These are phyloP conservation scores for Ranitomeya variabilis DNA, from an alignment of 2,113 vertebrate species.

Conservation along the genomic window DNA sequence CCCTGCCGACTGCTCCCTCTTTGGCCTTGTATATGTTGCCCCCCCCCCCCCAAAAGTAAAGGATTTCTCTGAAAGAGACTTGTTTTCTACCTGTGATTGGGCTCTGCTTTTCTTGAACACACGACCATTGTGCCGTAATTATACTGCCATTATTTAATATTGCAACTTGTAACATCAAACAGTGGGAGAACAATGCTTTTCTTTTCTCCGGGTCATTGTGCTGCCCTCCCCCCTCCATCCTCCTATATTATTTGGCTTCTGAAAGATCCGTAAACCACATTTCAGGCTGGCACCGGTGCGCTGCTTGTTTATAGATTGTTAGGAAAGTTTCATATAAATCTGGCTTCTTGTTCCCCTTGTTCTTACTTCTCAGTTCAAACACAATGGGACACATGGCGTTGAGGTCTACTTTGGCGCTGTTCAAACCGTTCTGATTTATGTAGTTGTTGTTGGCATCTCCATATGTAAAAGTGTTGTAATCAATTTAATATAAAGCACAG, in stretches of 20 bases:
- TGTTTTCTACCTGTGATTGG: neutral
- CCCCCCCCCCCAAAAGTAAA: neutral
- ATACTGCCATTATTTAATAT: neutral
- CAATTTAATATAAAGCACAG: neutral
- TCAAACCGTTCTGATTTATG: neutral
- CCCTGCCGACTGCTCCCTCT: too few species aligned
- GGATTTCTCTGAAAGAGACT: neutral
- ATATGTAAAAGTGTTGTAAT: neutral
- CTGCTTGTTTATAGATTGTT: neutral
- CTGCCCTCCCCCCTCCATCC: slow-evolving; percentile 8
- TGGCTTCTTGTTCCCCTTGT: neutral
- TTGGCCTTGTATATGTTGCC: neutral
- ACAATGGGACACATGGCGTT: neutral
- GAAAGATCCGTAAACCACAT: slow-evolving; percentile 15
- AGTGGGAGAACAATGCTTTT: slow-evolving; percentile 3
- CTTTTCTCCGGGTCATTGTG: slow-evolving; percentile 3
- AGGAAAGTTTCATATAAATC: neutral
- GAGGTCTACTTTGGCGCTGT: neutral
- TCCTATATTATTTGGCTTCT: slow-evolving; percentile 36
- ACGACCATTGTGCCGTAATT: slow-evolving; percentile 24
- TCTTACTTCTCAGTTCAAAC: neutral
- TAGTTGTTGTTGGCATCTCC: neutral
- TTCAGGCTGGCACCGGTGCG: neutral
- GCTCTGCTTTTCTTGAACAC: neutral
- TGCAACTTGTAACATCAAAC: slow-evolving; percentile 42